Evolutionary conservation across 2,113 vertebrate species (phyloP), one percentile per base, ranked within the genome.

Genomic region (Gambusia affinis): DNA sequence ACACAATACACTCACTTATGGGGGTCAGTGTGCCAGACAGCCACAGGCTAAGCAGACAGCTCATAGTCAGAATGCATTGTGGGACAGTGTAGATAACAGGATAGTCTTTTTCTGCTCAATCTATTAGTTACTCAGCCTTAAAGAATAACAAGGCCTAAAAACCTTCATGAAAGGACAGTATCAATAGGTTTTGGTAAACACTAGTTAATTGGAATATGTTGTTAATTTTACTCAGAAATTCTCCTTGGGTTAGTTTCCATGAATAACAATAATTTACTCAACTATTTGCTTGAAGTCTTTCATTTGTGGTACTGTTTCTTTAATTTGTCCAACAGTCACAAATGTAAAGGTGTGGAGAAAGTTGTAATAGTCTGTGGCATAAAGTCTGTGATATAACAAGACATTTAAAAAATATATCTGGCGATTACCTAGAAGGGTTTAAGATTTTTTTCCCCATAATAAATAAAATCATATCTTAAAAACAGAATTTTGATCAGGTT

Each of bases 11-110:
- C 75, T 75, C 76, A 89, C 72, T 86, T 84, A 86, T 85, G 76
- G 82, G 85, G 88, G 91, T 92, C 86, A 88, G 85, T 80, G 87
- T 86, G 82, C 76, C 84, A 87, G 89, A 89, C 88, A 81, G 83
- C 81, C 88, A 86, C 83, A 78, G 87, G 84, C 83, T 87, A 77
- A 84, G 76, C 80, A 87, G 85, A 89, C 84, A 85, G 85, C 76
- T 89, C 74, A 70, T 76, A 82, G 79, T 75, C 85, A 86, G 70
- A 87, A 83, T 78, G 78, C 75, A 73, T 70, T 62, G 74, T 87
- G 76, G 83, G 80, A 88, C 83, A 82, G 88, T 72, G 19, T 73
- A 62, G 73, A 74, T 73, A 86, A 70, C 64, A 77, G 24, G 22
- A 79, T 37, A 60, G 72, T 70, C 44, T 68, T 86, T 89, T 91